Evolutionary conservation across 2,888 invertebrate genomes (phyloP).

Genomic region (Sialis lutaria): DNA sequence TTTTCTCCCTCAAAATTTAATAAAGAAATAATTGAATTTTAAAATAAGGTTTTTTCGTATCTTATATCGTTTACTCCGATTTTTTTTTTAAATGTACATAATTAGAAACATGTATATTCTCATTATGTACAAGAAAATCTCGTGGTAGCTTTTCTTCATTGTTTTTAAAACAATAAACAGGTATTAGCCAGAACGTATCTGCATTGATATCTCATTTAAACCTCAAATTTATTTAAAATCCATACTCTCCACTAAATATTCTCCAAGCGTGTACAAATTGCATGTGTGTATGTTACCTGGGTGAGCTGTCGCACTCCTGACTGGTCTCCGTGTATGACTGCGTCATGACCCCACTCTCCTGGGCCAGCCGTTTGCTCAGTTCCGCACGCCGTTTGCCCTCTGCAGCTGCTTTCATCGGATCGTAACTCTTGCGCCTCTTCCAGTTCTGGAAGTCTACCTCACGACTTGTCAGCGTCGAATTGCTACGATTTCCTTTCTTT

Average conservation of each 20-base stretch:
- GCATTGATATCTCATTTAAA: too few species aligned
- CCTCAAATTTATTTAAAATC: too few species aligned
- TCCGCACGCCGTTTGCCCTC: conserved; percentile 57
- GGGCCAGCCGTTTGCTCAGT: conserved; percentile 26
- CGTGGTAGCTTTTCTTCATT: too few species aligned
- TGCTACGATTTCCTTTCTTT: conserved; percentile 41
- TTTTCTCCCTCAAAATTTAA: too few species aligned
- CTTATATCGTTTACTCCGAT: too few species aligned
- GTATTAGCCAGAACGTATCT: too few species aligned
- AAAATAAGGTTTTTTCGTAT: too few species aligned
- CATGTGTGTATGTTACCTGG: conserved; percentile 9
- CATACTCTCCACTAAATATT: not conserved
- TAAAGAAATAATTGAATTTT: too few species aligned
- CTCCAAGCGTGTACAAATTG: not conserved
- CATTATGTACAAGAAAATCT: too few species aligned
- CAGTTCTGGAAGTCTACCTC: conserved; percentile 87
- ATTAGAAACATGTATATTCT: too few species aligned
- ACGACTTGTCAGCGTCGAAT: conserved; percentile 53
- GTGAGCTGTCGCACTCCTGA: conserved; percentile 25
- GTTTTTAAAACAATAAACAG: too few species aligned
- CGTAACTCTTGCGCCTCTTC: conserved; percentile 89
- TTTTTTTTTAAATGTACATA: too few species aligned
- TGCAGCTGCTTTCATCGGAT: conserved; percentile 86
- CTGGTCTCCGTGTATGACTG: conserved; percentile 21
- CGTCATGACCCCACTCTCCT: conserved; percentile 17